A percentile compares a stretch with the other conserved stretches of the same genome.
These are phyloP conservation scores for Merodon equestris DNA, from an alignment of 2,888 invertebrate genomes.

Conservation along the genomic window DNA sequence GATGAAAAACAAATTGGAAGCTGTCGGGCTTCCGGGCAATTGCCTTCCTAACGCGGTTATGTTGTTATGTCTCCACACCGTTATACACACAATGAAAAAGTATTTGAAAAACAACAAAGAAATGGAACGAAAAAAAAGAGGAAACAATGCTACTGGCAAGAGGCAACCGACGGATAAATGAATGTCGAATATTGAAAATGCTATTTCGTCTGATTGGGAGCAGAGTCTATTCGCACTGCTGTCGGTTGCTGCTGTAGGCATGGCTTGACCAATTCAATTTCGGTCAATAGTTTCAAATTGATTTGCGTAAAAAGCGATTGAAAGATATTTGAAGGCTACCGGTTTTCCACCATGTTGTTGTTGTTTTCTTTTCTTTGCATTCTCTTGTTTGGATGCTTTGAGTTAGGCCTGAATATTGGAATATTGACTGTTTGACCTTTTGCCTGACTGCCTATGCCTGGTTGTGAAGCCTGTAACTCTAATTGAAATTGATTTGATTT, in stretches of 20 bases:
- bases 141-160: too few species aligned
- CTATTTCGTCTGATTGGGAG: conserved; percentile 52
- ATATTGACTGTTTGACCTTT: conserved; percentile 56
- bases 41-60: conserved; percentile 45
- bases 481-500: conserved; percentile 1
- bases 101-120: background rate
- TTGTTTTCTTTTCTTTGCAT: conserved; percentile 9
- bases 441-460: background rate
- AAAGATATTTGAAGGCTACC: conserved; percentile 53
- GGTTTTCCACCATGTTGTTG: conserved; percentile 6
- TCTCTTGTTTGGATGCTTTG: too few species aligned
- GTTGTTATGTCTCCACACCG: conserved; percentile 16
- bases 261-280: conserved; percentile 62
- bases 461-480: background rate
- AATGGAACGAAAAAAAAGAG: conserved; percentile 2
- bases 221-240: conserved; percentile 52
- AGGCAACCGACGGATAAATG: conserved; percentile 22
- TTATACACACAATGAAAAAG: conserved; percentile 9
- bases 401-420: background rate
- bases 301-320: conserved; percentile 58
- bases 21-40: conserved; percentile 56
- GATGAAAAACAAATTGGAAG: conserved; percentile 42
- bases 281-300: conserved; percentile 64
- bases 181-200: conserved; percentile 41
- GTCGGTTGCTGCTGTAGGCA: conserved; percentile 31